Base-by-base conservation (phyloP, 1,140 invertebrate species). In the Polypedilum vanderplanki region DNA sequence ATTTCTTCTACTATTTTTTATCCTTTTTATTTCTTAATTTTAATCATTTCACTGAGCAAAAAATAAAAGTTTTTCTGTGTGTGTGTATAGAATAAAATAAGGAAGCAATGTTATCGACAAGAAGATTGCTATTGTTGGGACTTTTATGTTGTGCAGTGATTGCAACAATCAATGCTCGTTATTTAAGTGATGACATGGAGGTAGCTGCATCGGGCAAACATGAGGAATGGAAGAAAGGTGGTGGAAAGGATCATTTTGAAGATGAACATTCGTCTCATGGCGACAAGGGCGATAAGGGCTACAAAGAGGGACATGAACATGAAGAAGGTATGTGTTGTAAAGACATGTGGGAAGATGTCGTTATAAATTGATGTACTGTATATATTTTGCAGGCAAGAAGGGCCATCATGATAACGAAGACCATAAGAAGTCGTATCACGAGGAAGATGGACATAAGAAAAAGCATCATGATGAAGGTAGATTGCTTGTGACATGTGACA, bases 361-460 rank as follows among this genome's bases (percentile, higher is more conserved):
- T 57, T n/a, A 57, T 57, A 57, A 57, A 57, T 57, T 57, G 46
- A 57, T 57, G 15, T n/a, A n/a, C 46, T n/a, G n/a, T n/a, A n/a
- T n/a, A n/a, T n/a, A n/a, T 46, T 46, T 57, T 57, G 46, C n/a
- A 57, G 46, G 87, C 0, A 87, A 89, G 70, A 88, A 93, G 77
- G 90, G 90, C 0, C 86, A 91, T 77, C 88, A 90, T 76, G 89
- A 88, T 22, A 89, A 90, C 79, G 88, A 90, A 77, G 86, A 90
- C 77, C 87, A 91, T 77, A 87, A 87, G 74, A 88, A 88, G 0
- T 89, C 92, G 79, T 87, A 93, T 78, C 86, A 87, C 67, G 90
- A 91, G 77, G 87, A 92, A 76, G 87, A 87, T 15, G 91, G 90
- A 0, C 88, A 92, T 78, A 89, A 91, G 78, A 91, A 93, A 79